phyloP scores from a whole-genome alignment of 1,140 invertebrate genomes.

The Drosophila funebris region DNA sequence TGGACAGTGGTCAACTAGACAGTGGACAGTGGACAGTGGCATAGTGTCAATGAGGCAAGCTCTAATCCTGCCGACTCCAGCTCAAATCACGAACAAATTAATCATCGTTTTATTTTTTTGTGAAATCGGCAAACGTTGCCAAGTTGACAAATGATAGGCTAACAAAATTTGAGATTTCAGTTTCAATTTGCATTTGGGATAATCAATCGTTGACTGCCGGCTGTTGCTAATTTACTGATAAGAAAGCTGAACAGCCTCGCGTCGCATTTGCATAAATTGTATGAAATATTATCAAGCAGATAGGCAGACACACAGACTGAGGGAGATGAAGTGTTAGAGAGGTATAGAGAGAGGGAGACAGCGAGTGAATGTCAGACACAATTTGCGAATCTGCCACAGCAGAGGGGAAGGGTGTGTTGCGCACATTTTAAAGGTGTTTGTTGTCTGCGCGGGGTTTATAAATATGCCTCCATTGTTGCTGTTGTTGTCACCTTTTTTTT shows the following conservation, averaged over 20 bases:
- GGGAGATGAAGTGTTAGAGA: not conserved
- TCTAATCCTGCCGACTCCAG: conserved; percentile 29
- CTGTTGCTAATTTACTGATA: conserved; percentile 52
- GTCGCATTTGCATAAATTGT: conserved; percentile 46
- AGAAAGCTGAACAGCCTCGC: conserved; percentile 18
- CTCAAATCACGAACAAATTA: conserved; percentile 42
- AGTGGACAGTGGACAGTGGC: conserved; percentile 17
- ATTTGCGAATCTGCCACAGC: conserved; percentile 20
- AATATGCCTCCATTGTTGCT: conserved; percentile 27
- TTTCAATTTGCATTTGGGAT: conserved; percentile 75
- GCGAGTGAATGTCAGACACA: too few relatives aligned
- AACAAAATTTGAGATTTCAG: conserved; percentile 27
- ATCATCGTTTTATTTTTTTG: conserved; percentile 40
- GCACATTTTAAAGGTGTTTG: conserved; percentile 3
- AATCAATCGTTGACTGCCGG: conserved; percentile 62
- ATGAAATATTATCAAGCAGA: conserved; percentile 12
- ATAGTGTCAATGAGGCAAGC: conserved; percentile 1
- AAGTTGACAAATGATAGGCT: conserved; percentile 3
- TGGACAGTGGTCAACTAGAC: conserved; percentile 11
- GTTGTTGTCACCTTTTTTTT: conserved; percentile 43
- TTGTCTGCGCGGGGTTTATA: too few relatives aligned
- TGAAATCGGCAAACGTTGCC: conserved; percentile 8
- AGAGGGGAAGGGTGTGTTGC: conserved; percentile 14
- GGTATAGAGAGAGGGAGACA: not conserved
- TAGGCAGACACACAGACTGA: not conserved